Evolutionary conservation across 2,113 vertebrate genomes (phyloP).

Genomic region (Plestiodon gilberti): DNA sequence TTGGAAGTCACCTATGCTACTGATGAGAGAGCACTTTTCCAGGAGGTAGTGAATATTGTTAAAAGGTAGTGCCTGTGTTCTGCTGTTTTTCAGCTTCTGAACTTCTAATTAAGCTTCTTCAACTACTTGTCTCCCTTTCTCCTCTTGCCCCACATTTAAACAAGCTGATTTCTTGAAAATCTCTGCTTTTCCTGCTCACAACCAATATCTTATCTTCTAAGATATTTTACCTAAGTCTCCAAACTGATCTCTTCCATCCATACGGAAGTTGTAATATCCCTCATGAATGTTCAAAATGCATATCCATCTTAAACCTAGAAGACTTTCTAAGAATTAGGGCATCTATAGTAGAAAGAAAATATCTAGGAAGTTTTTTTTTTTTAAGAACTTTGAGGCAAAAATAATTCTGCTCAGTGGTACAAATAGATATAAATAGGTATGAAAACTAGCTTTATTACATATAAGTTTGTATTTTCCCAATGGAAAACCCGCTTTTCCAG

Average conservation of each 20-base stretch:
- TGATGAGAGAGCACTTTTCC: slow-evolving; percentile 93
- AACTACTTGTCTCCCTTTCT: slow-evolving; percentile 52
- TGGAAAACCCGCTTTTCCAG: slow-evolving; percentile 55
- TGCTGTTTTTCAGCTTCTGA: slow-evolving; percentile 64
- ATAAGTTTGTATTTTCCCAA: slow-evolving; percentile 69
- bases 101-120: slow-evolving; percentile 64
- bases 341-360: slow-evolving; percentile 29
- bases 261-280: slow-evolving; percentile 33
- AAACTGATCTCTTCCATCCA: slow-evolving; percentile 40
- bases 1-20: slow-evolving; percentile 89
- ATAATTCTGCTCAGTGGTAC: not conserved
- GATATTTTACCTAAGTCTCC: slow-evolving; percentile 51
- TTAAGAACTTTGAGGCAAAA: slow-evolving; percentile 39
- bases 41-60: slow-evolving; percentile 87
- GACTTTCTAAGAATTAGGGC: not conserved
- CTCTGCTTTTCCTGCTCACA: slow-evolving; percentile 64
- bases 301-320: slow-evolving; percentile 23
- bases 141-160: slow-evolving; percentile 50
- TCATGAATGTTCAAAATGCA: slow-evolving; percentile 38
- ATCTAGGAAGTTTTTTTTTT: slow-evolving; percentile 21
- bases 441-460: slow-evolving; percentile 38
- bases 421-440: not conserved
- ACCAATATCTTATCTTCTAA: slow-evolving; percentile 60
- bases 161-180: slow-evolving; percentile 63
- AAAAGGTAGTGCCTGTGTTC: slow-evolving; percentile 85